Evolutionary conservation across 1,140 invertebrate genomes (phyloP).

Genomic region (Philopotamus ludificatus): DNA sequence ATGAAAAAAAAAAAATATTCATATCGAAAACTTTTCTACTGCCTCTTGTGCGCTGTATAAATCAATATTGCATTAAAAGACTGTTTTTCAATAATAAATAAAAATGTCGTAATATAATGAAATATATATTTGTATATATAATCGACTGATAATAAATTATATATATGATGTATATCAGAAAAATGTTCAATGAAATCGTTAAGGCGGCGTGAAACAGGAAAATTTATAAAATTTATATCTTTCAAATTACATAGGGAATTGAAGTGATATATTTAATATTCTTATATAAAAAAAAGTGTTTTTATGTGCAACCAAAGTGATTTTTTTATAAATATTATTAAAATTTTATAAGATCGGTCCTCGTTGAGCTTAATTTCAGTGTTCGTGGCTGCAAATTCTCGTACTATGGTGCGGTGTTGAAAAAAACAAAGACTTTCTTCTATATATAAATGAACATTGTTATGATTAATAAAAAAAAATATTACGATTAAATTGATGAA

Average conservation of each 20-base stretch:
- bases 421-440: conserved; percentile 29
- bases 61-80: too few species aligned
- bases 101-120: too few species aligned
- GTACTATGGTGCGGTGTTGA: background rate
- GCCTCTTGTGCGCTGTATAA: too few species aligned
- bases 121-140: too few species aligned
- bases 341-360: conserved; percentile 16
- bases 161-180: background rate
- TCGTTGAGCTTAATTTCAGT: conserved; percentile 39
- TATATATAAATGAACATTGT: conserved; percentile 3
- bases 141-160: background rate
- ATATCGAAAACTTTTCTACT: too few species aligned
- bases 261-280: conserved; percentile 11
- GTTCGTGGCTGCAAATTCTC: conserved; percentile 39
- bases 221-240: background rate
- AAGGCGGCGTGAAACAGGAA: background rate
- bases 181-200: background rate
- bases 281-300: background rate
- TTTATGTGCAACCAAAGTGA: too few species aligned
- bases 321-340: too few species aligned
- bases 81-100: too few species aligned
- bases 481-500: conserved; percentile 12
- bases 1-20: too few species aligned
- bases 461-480: background rate
- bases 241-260: background rate